Conservation (phyloP, 2,888 invertebrate genomes). For the Athalia cordata region DNA sequence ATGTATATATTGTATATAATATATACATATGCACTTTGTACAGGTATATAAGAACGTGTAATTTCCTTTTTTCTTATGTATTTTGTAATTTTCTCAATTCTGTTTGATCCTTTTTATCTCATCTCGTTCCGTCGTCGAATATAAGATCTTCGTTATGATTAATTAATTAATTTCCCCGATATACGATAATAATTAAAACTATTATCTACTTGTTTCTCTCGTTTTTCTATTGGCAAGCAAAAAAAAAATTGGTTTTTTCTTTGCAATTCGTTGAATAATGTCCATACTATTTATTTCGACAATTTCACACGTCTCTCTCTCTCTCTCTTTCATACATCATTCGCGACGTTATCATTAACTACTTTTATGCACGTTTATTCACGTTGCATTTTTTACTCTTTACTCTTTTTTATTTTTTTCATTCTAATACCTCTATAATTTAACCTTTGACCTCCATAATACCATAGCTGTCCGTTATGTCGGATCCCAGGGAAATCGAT, state of each 20-base stretch:
- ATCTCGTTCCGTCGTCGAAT: too few relatives aligned
- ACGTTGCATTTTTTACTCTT: neutral
- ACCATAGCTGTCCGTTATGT: neutral
- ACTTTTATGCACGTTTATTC: neutral
- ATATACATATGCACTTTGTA: neutral
- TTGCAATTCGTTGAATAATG: too few relatives aligned
- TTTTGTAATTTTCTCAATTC: too few relatives aligned
- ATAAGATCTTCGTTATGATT: too few relatives aligned
- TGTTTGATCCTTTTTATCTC: too few relatives aligned
- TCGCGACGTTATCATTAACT: neutral
- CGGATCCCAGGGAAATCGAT: conserved; percentile 23
- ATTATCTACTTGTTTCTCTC: too few relatives aligned
- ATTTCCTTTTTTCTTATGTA: too few relatives aligned
- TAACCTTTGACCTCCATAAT: conserved; percentile 3
- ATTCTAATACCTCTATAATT: neutral
- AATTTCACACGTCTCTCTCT: neutral
- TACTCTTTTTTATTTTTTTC: neutral
- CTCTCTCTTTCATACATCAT: neutral
- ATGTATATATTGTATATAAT: neutral
- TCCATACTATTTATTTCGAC: neutral
- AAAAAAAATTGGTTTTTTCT: too few relatives aligned
- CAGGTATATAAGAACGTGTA: neutral
- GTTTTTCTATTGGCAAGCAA: too few relatives aligned
- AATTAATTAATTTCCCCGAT: too few relatives aligned
- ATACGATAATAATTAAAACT: too few relatives aligned